These are phyloP conservation scores for Gastrophryne carolinensis DNA, from an alignment of 2,797 vertebrate genomes.

Conservation along the genomic window DNA sequence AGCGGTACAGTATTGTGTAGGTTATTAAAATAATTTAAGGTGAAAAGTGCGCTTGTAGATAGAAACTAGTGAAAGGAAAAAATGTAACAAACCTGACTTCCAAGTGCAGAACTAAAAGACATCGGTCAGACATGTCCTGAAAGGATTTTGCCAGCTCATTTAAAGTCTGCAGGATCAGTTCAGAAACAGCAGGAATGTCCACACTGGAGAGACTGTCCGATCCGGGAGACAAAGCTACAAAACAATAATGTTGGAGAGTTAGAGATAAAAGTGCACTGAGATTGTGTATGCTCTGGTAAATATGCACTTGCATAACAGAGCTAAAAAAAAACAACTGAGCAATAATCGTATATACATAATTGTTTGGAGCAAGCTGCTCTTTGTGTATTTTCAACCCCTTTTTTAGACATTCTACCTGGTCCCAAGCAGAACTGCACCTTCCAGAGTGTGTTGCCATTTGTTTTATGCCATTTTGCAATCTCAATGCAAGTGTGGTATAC, in stretches of 20 bases:
- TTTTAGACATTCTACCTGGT: too few species aligned
- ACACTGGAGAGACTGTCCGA: conserved; percentile 76
- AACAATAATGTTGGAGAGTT: too few species aligned
- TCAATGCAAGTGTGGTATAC: too few species aligned
- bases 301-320: too few species aligned
- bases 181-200: conserved; percentile 81
- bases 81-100: conserved; percentile 85
- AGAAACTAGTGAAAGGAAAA: background rate
- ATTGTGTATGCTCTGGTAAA: background rate
- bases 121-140: conserved; percentile 93
- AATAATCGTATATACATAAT: too few species aligned
- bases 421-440: too few species aligned
- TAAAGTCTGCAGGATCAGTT: conserved; percentile 92
- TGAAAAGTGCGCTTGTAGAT: background rate
- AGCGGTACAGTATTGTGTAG: background rate
- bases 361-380: too few species aligned
- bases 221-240: conserved; percentile 71
- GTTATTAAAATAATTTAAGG: background rate
- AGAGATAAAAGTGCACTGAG: background rate
- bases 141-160: conserved; percentile 86
- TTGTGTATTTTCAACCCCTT: too few species aligned
- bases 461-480: too few species aligned
- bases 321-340: too few species aligned
- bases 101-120: conserved; percentile 89
- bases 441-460: too few species aligned